phyloP scores from a whole-genome alignment of 2,797 vertebrate genomes.

The Benthosema pterotum region DNA sequence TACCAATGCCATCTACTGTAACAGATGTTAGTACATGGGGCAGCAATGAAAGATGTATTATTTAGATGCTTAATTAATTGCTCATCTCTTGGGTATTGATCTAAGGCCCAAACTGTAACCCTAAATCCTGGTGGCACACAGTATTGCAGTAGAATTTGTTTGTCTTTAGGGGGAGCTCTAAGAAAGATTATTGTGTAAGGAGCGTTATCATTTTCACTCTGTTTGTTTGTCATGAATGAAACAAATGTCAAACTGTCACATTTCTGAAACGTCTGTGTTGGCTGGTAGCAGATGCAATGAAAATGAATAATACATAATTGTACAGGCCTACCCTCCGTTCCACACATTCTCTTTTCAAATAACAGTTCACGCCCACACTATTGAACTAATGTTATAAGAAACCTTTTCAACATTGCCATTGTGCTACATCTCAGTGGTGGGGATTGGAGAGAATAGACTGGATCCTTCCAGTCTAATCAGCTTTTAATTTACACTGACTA shows the following conservation, averaged over 20 bases:
- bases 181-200: neutral
- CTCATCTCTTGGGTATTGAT: neutral
- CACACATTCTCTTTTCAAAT: conserved; percentile 44
- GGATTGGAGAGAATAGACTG: neutral
- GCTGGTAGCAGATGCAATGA: neutral
- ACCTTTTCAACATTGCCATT: conserved; percentile 50
- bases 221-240: no score
- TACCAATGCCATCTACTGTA: no score
- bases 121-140: no score
- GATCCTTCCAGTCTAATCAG: no score
- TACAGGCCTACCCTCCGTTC: conserved; percentile 40
- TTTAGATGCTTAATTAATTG: neutral
- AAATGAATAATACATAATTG: neutral
- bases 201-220: no score
- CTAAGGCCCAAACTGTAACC: neutral
- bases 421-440: conserved; percentile 36
- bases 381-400: conserved; percentile 45
- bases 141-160: neutral
- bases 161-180: neutral
- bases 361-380: conserved; percentile 33
- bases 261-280: neutral
- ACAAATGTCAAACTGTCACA: no score
- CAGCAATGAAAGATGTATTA: neutral
- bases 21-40: neutral
- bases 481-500: conserved; percentile 5